Conservation (phyloP, 2,797 vertebrate species). For the Tangara arthus region DNA sequence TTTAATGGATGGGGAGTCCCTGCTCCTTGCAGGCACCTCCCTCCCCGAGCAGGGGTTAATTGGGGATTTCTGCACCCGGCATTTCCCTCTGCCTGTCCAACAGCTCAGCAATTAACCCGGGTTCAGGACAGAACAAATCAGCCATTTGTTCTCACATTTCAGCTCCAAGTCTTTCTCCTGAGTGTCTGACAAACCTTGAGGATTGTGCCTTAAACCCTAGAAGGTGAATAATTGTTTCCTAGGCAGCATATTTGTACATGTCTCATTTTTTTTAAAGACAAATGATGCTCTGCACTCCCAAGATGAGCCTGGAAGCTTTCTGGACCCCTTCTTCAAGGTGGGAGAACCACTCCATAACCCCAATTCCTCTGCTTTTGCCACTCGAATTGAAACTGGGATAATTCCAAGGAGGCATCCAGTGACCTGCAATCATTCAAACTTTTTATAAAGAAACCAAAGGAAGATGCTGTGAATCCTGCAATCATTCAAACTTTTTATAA, state of each 20-base stretch:
- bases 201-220: neutral
- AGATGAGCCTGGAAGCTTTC: neutral
- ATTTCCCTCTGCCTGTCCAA: neutral
- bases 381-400: neutral
- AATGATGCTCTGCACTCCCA: neutral
- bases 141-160: neutral
- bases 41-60: neutral
- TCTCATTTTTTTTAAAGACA: neutral
- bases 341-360: neutral
- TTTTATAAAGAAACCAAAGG: neutral
- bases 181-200: neutral
- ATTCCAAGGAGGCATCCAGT: neutral
- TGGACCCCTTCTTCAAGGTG: neutral
- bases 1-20: neutral
- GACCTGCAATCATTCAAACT: neutral
- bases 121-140: neutral
- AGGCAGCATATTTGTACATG: neutral
- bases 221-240: neutral
- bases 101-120: neutral
- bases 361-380: neutral
- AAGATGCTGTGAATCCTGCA: neutral
- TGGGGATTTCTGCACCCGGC: neutral
- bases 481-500: no score
- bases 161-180: neutral
- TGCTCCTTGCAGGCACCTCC: no score